Conservation (phyloP, 2,113 vertebrate species). For the Silurus meridionalis region DNA sequence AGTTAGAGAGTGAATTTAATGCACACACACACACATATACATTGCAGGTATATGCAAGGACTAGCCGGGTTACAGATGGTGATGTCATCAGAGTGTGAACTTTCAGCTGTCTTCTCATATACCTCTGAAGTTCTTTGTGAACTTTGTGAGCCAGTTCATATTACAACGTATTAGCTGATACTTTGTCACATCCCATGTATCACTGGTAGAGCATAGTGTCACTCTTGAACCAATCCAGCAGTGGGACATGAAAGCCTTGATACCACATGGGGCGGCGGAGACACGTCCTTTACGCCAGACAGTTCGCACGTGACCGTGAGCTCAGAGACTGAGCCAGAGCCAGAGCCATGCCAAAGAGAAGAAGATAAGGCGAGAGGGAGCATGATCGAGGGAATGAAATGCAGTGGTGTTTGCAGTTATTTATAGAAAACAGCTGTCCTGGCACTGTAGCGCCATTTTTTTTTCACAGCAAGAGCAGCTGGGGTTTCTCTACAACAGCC, state of each 20-base stretch:
- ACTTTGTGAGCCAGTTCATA: background rate
- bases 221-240: background rate
- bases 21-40: constrained; percentile 10
- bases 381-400: background rate
- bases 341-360: background rate
- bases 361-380: background rate
- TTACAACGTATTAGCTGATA: background rate
- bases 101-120: background rate
- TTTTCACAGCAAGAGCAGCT: background rate
- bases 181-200: constrained; percentile 14
- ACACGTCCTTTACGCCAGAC: background rate
- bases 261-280: background rate
- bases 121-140: background rate
- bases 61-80: background rate
- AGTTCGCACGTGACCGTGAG: background rate
- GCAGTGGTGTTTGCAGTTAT: background rate
- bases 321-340: background rate
- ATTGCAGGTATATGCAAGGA: background rate
- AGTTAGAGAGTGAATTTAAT: background rate
- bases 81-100: background rate
- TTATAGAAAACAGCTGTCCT: background rate
- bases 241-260: background rate
- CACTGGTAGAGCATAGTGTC: background rate
- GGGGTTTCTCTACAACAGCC: background rate
- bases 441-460: background rate